A percentile compares a stretch with the other conserved stretches of the same genome.
Conservation (phyloP, 2,797 vertebrate genomes). For the Cirrhinus mrigala region DNA sequence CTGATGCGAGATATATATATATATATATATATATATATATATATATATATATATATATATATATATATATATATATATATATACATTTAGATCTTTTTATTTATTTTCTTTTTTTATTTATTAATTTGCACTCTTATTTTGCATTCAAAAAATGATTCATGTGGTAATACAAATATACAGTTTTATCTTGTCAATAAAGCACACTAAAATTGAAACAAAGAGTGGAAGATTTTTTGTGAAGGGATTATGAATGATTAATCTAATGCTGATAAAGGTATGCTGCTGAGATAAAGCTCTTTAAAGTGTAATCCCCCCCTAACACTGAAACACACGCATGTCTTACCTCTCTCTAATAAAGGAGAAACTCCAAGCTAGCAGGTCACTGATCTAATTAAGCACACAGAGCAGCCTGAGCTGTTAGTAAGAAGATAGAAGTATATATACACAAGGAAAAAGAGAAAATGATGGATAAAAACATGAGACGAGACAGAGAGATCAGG, state of each 20-base stretch:
- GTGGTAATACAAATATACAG: neutral
- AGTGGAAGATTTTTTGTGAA: slow-evolving; percentile 30
- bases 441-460: slow-evolving; percentile 30
- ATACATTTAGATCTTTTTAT: neutral
- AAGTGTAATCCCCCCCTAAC: slow-evolving; percentile 65
- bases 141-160: neutral
- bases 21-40: neutral
- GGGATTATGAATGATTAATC: slow-evolving; percentile 61
- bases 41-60: neutral
- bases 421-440: slow-evolving; percentile 16
- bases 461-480: slow-evolving; percentile 9
- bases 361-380: slow-evolving; percentile 68
- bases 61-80: neutral
- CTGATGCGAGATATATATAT: neutral
- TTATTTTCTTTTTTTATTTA: neutral
- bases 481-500: slow-evolving; percentile 16
- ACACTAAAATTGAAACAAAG: neutral
- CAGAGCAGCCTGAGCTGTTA: slow-evolving; percentile 66
- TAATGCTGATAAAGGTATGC: slow-evolving; percentile 51
- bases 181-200: neutral
- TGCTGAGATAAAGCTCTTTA: slow-evolving; percentile 62
- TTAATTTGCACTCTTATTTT: neutral
- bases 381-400: slow-evolving; percentile 73
- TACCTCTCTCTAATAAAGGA: slow-evolving; percentile 73
- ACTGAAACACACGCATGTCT: slow-evolving; percentile 63